A percentile compares a stretch with the other conserved stretches of the same genome.
Conservation (phyloP, 2,888 invertebrate species). For the Pachymerium ferrugineum region DNA sequence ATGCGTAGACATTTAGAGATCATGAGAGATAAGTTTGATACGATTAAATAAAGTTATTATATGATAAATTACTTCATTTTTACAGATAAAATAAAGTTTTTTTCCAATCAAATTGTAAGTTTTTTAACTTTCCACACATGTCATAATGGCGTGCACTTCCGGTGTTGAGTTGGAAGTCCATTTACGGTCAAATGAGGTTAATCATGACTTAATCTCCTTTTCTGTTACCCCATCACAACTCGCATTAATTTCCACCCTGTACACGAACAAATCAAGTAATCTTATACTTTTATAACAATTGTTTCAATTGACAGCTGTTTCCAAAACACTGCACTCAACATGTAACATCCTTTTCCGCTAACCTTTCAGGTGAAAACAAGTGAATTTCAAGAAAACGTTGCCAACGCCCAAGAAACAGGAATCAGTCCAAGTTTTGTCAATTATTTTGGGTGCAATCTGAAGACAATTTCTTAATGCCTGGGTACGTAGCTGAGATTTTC, state of each 20-base stretch:
- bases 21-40: too few relatives aligned
- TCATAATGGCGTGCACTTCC: neutral
- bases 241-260: neutral
- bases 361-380: neutral
- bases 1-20: too few relatives aligned
- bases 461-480: slow-evolving; percentile 21
- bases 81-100: too few relatives aligned
- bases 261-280: neutral
- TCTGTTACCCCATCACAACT: neutral
- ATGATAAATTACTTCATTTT: too few relatives aligned
- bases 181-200: slow-evolving; percentile 24
- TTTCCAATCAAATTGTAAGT: too few relatives aligned
- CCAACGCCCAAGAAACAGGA: slow-evolving; percentile 9
- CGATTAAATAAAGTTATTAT: too few relatives aligned
- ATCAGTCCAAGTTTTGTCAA: neutral
- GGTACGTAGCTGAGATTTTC: too few relatives aligned
- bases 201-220: slow-evolving; percentile 11
- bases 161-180: slow-evolving; percentile 17
- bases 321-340: neutral
- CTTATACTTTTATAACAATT: neutral
- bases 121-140: too few relatives aligned
- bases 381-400: neutral
- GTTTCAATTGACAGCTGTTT: neutral
- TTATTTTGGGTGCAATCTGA: neutral
- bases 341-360: neutral